Base-by-base conservation (phyloP, 2,888 invertebrate genomes). In the Dione vanillae region DNA sequence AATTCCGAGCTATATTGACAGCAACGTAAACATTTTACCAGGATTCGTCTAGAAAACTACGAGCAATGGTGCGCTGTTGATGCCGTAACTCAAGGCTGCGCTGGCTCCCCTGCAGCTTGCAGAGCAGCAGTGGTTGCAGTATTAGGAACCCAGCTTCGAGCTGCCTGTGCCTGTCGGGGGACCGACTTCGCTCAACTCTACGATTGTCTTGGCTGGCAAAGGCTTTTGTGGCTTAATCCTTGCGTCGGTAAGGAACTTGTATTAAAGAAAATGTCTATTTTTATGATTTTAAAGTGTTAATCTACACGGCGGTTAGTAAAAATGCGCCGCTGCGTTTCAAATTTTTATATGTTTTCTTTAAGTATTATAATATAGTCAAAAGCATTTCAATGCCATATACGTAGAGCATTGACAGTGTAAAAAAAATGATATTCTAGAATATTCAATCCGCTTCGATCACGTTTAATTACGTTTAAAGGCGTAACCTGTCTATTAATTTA, bases 41-140 rank as follows among this genome's bases (percentile, higher is more conserved):
- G 98, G 85, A 93, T 95, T 65, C 96, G 97, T 76, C 89, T 98
- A 79, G 97, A 98, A 85, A 95, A 96, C 88, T 98, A 97, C 88
- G 98, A 98, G 87, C 97, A 98, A 86, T 97, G 97, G 79, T 98
- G 98, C 87, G 97, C 98, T 0, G 97, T 98, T 65, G 98, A 98
- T 85, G 97, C 97, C 67, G 96, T 97, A 61, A 98, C 98, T 41
- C 97, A 96, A 84, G 97, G 97, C 78, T 98, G 98, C 84, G 97
- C 97, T 0, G 97, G 97, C 0, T 96, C 97, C 0, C 95, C 97
- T 0, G 94, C 96, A n/a, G 96, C 96, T 59, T 98, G 98, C 89
- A 95, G 98, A 61, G 94, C 95, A 65, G 97, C 98, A 5, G 96
- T 98, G 90, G 94, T 98, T 65, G 97, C 97, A 16, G 97, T 98